Evolutionary conservation across 2,888 invertebrate species (phyloP).

Genomic region (Hydraecia micacea): DNA sequence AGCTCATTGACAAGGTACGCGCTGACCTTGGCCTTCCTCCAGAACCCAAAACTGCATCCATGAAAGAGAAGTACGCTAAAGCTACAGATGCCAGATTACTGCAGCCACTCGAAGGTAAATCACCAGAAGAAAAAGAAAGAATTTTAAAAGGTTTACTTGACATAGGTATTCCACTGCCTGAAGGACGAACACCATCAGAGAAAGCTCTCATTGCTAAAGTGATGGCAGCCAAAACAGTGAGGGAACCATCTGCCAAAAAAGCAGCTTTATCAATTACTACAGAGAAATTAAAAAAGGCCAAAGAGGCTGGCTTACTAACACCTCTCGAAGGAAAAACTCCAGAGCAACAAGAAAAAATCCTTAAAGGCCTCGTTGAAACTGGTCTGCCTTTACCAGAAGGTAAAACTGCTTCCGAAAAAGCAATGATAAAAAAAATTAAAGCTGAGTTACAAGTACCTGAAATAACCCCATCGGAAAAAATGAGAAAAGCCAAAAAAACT

Average conservation of each 20-base stretch:
- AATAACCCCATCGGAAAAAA: conserved; percentile 42
- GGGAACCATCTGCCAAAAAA: not conserved
- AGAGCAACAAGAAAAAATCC: conserved; percentile 54
- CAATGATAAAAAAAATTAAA: conserved; percentile 53
- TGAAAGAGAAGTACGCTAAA: not conserved
- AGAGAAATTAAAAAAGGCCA: conserved; percentile 9
- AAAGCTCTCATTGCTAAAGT: conserved; percentile 1
- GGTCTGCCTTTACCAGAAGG: conserved; percentile 59
- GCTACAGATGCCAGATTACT: not conserved
- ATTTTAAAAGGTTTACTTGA: not conserved
- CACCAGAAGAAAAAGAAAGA: fast-evolving
- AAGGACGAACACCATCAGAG: not conserved
- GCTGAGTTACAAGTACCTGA: conserved; percentile 59
- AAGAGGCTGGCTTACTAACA: conserved; percentile 51
- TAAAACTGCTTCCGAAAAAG: conserved; percentile 51
- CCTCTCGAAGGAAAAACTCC: conserved; percentile 57
- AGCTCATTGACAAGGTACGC: not conserved
- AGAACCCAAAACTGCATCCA: not conserved
- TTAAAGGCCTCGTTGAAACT: conserved; percentile 38
- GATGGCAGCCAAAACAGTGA: not conserved
- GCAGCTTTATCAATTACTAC: not conserved
- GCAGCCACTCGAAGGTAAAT: not conserved
- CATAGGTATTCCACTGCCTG: not conserved
- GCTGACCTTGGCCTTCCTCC: not conserved
- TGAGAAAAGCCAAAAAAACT: conserved; percentile 37